Base-by-base conservation (phyloP, 2,888 invertebrate genomes). In the Pomacea canaliculata region DNA sequence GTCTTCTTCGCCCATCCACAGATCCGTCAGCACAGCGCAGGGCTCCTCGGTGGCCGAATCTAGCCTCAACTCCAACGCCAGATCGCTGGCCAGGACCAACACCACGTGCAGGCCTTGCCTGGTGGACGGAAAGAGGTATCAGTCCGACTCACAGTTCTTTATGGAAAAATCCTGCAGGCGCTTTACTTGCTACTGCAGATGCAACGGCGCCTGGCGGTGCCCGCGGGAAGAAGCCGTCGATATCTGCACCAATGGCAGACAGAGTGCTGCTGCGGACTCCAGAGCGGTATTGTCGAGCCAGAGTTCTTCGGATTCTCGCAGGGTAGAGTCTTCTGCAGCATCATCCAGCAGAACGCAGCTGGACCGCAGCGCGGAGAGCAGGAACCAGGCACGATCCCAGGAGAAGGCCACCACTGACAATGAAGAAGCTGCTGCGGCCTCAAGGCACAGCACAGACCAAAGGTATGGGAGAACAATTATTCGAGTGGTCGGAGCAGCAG, bases 121-220 rank as follows among this genome's bases (percentile, higher is more conserved):
- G 8, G 78, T 74, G 23, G 69, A 74, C 12, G 80, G 80, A 4
- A 19, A 49, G 27, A 23, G 23, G 9, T 49, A 67, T 46, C 51
- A 51, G 12, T 74, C 78, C 0, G 63, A 76, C n/a, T 12, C 18
- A 10, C 56, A 67, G n/a, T 78, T 80, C 19, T 13, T 73, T 37
- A 18, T 80, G 7, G 69, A 37, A 16, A 76, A 51, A 49, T 48
- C 51, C 12, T 71, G 76, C 66, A 76, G 56, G 27, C 70, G 66
- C n/a, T 76, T 66, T 59, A 62, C 74, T 23, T 83, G 83, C 70
- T 69, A 46, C 65, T 83, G 83, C 68, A 60, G 56, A 48, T 83
- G 83, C 72, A 78, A 81, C 59, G 83, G 83, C 10, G 68, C 76
- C 3, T 82, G 80, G 80, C 72, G 79, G n/a, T 83, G 83, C 51